Evolutionary conservation across 1,140 invertebrate species (phyloP).

Genomic region (Lasioglossum albipes): DNA sequence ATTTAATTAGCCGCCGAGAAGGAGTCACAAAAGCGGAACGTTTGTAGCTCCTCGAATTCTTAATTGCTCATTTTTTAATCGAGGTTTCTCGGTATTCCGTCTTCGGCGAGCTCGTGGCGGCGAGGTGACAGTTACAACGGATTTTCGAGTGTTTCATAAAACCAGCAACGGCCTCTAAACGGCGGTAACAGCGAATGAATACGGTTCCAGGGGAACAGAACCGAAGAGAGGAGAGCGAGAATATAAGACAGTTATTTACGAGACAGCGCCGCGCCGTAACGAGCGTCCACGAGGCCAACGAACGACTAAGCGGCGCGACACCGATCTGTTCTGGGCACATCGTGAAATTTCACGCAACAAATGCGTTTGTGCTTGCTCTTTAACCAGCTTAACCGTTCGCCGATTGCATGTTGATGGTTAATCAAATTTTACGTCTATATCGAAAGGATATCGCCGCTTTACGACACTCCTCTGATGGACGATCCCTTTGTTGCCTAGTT

Average conservation of each 20-base stretch:
- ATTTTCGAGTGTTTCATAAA: conserved; percentile 63
- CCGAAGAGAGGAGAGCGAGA: conserved; percentile 58
- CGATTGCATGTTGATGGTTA: conserved; percentile 19
- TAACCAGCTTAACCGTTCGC: conserved; percentile 25
- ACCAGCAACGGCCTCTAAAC: conserved; percentile 54
- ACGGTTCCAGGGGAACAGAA: conserved; percentile 34
- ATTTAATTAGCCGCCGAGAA: no score
- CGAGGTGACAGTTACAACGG: conserved; percentile 47
- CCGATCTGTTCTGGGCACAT: conserved; percentile 72
- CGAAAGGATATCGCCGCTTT: neutral
- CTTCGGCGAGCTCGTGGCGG: conserved; percentile 34
- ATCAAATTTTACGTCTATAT: conserved; percentile 45
- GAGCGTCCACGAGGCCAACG: conserved; percentile 73
- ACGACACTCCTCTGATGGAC: neutral
- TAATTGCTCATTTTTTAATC: conserved; percentile 28
- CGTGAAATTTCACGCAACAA: conserved; percentile 74
- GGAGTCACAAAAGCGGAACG: no score
- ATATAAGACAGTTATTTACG: conserved; percentile 76
- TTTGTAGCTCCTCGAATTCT: neutral
- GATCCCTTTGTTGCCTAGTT: neutral
- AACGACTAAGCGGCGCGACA: conserved; percentile 73
- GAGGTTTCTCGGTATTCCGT: conserved; percentile 30
- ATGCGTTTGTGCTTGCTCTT: conserved; percentile 58
- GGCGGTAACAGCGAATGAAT: conserved; percentile 57
- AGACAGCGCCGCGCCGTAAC: conserved; percentile 74